Base-by-base conservation (phyloP, 1,140 invertebrate genomes). In the Mercenaria mercenaria region DNA sequence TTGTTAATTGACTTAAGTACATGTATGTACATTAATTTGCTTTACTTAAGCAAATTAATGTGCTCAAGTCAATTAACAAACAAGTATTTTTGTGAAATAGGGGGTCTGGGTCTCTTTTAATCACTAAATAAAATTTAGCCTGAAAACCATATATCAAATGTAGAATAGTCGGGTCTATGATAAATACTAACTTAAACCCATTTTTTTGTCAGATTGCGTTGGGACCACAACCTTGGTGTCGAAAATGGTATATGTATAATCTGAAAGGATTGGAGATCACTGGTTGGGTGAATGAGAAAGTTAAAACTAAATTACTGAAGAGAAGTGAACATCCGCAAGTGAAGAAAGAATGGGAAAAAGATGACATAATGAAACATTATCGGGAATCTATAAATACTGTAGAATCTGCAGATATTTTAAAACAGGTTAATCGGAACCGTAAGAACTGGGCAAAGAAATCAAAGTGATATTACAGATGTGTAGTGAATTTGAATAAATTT, bases 291-390 rank as follows among this genome's bases (percentile, higher is more conserved):
- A 26, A 15, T 11, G 69, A 89, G 32, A 50, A 77, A 15, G 32
- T 6, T 6, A 76, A 29, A 43, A 41, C 39, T 0, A 89, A 89
- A 52, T 23, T 47, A 15, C 61, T 29, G 41, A 76, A 56, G 26
- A 32, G 18, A 13, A 64, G 20, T 15, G 41, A 83, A 29, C 79
- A 81, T 43, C 77, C 77, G 20, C 77, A 97, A 91, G 94, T 96
- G 13, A 41, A 29, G 23, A 84, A 96, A 92, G 97, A 98, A 18
- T 98, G 98, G 97, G 98, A 98, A 93, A 98, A 98, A 96, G 98
- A 97, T 96, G 99, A 99, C 96, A 96, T 99, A 52, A 99, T 99
- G 98, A 98, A 98, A 96, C 97, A 97, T 87, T 99, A 99, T 94
- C 97, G 98, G 50, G 94, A 98, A 97, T 93, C 98, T 13, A 98